These are phyloP conservation scores for Penaeus chinensis DNA, from an alignment of 1,140 invertebrate genomes.

Conservation along the genomic window DNA sequence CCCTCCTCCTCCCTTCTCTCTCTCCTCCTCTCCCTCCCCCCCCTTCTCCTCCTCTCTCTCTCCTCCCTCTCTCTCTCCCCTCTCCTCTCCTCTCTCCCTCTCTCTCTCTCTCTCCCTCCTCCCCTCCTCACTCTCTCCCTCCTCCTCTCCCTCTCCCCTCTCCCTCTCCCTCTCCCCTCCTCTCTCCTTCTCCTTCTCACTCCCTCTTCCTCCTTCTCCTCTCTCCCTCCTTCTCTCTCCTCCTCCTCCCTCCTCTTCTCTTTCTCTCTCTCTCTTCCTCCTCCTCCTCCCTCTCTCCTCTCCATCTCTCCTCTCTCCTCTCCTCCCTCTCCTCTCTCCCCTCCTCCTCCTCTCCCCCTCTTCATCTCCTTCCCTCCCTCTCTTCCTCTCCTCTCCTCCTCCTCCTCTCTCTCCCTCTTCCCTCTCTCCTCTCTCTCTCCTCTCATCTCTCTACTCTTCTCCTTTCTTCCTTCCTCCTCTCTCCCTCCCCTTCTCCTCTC, in stretches of 20 bases:
- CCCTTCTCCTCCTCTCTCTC: background rate
- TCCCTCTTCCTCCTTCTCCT: background rate
- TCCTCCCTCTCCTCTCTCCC: too few relatives aligned
- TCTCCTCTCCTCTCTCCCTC: background rate
- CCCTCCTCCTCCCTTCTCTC: background rate
- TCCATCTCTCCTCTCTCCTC: background rate
- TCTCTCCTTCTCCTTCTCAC: slow-evolving; percentile 1
- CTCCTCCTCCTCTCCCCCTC: too few relatives aligned
- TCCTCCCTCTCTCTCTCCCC: slow-evolving; percentile 21
- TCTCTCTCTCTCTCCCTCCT: background rate
- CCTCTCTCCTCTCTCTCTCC: too few relatives aligned
- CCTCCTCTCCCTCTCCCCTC: background rate
- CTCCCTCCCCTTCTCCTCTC: too few relatives aligned
- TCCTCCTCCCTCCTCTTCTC: background rate
- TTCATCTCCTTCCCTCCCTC: too few relatives aligned
- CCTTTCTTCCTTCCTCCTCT: background rate
- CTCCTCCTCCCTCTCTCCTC: background rate
- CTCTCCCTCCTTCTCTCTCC: background rate
- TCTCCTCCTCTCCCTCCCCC: background rate
- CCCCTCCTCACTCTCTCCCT: background rate
- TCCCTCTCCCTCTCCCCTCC: background rate
- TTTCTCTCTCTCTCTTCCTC: background rate
- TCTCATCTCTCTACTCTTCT: background rate
- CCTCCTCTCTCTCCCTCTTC: too few relatives aligned
- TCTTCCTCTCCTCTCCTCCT: slow-evolving; percentile 24